These are phyloP conservation scores for Ceyx margarethae DNA, from an alignment of 2,113 vertebrate species.

Conservation along the genomic window DNA sequence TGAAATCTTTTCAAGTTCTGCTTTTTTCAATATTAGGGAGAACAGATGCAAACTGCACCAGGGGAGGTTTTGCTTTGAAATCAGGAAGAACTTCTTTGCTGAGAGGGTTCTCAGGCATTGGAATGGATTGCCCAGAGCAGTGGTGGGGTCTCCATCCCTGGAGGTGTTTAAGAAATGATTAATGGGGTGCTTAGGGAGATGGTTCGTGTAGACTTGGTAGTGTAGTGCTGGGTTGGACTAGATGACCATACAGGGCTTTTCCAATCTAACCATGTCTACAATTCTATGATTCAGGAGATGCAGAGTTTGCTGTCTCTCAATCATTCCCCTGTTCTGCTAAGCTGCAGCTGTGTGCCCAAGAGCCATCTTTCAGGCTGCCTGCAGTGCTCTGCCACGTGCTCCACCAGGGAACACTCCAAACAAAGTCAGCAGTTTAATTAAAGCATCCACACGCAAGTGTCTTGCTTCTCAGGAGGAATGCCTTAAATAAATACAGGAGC, in stretches of 20 bases:
- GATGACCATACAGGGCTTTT: no score
- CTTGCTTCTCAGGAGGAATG: neutral
- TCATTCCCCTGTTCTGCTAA: neutral
- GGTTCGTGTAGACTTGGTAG: no score
- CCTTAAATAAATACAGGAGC: neutral
- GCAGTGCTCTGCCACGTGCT: neutral
- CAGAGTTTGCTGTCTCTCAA: neutral
- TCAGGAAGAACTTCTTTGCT: no score
- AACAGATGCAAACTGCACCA: neutral
- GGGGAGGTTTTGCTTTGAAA: no score
- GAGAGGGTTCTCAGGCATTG: no score
- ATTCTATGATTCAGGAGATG: neutral
- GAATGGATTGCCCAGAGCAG: no score
- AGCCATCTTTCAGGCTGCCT: neutral
- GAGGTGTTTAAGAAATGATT: no score
- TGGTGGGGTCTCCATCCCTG: no score
- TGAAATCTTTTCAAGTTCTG: neutral
- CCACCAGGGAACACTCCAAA: neutral
- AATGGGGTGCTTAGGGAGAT: no score
- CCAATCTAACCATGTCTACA: no score
- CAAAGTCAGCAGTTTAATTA: constrained; percentile 31
- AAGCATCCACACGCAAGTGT: neutral
- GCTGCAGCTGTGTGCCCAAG: neutral
- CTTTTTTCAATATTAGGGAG: neutral
- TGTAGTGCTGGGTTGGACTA: no score